These are phyloP conservation scores for Calliphora vomitoria DNA, from an alignment of 2,888 invertebrate genomes.

Conservation along the genomic window DNA sequence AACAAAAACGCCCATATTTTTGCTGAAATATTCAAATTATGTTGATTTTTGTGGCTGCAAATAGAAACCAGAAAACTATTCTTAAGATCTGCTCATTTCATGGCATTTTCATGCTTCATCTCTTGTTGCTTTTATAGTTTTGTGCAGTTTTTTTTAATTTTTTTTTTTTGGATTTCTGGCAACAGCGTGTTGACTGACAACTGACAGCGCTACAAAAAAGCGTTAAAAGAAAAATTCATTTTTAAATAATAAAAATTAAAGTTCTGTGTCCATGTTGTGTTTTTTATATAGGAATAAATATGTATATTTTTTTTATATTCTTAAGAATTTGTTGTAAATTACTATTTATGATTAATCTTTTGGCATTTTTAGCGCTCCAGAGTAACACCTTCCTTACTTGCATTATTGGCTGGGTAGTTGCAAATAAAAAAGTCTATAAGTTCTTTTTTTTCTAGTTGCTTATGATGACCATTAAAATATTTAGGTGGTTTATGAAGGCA, in stretches of 20 bases:
- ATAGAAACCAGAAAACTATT: slow-evolving; percentile 19
- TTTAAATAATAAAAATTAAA: slow-evolving; percentile 68
- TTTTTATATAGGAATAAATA: neutral
- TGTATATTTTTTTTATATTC: slow-evolving; percentile 25
- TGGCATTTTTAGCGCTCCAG: slow-evolving; percentile 71
- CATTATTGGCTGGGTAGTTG: slow-evolving; percentile 44
- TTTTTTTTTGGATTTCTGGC: slow-evolving; percentile 44
- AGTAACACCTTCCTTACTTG: slow-evolving; percentile 61
- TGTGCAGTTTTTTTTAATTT: slow-evolving; percentile 9
- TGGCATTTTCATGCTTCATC: slow-evolving; percentile 67
- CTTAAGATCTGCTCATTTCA: slow-evolving; percentile 48
- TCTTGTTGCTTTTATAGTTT: slow-evolving; percentile 40
- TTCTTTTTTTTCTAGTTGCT: slow-evolving; percentile 33
- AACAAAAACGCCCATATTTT: slow-evolving; percentile 63
- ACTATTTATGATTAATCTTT: slow-evolving; percentile 76
- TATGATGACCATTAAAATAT: slow-evolving; percentile 59
- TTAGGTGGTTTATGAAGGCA: slow-evolving; percentile 30
- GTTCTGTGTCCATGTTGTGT: slow-evolving; percentile 46
- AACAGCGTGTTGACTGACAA: slow-evolving; percentile 74
- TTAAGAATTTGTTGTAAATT: slow-evolving; percentile 70
- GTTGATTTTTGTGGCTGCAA: slow-evolving; percentile 48
- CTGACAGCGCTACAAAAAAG: slow-evolving; percentile 74
- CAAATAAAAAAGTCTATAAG: slow-evolving; percentile 28
- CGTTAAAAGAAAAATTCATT: slow-evolving; percentile 71
- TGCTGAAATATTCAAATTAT: slow-evolving; percentile 62